These are phyloP conservation scores for Mesodorylaimus sp. DNA, from an alignment of 2,888 invertebrate species.

Conservation along the genomic window DNA sequence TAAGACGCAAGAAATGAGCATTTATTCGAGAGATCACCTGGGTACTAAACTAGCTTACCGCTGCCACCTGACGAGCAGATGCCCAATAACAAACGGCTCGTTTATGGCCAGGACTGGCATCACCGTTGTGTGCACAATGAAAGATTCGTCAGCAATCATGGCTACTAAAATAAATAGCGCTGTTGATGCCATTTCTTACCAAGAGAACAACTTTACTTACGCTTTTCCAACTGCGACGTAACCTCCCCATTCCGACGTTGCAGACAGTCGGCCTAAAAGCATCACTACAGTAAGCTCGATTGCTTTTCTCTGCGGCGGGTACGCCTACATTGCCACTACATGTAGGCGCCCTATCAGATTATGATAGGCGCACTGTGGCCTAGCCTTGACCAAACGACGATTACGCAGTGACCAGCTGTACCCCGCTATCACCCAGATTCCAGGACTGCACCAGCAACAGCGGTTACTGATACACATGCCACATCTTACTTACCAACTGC, in stretches of 20 bases:
- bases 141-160: background rate
- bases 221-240: too few relatives aligned
- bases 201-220: too few relatives aligned
- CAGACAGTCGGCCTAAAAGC: too few relatives aligned
- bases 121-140: background rate
- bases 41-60: background rate
- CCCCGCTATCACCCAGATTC: too few relatives aligned
- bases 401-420: background rate
- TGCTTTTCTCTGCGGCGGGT: too few relatives aligned
- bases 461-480: too few relatives aligned
- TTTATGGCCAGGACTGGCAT: background rate
- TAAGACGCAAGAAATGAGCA: background rate
- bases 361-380: background rate
- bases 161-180: background rate
- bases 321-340: too few relatives aligned
- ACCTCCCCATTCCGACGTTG: too few relatives aligned
- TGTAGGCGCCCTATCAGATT: too few relatives aligned
- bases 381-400: background rate
- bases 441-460: too few relatives aligned
- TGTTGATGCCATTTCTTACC: background rate
- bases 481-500: constrained; percentile 2
- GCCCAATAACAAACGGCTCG: background rate
- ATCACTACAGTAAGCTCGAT: too few relatives aligned
- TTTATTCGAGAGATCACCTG: background rate
- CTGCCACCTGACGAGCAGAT: background rate